Conservation (phyloP, 2,888 invertebrate genomes). For the Lasioglossum zephyrum region DNA sequence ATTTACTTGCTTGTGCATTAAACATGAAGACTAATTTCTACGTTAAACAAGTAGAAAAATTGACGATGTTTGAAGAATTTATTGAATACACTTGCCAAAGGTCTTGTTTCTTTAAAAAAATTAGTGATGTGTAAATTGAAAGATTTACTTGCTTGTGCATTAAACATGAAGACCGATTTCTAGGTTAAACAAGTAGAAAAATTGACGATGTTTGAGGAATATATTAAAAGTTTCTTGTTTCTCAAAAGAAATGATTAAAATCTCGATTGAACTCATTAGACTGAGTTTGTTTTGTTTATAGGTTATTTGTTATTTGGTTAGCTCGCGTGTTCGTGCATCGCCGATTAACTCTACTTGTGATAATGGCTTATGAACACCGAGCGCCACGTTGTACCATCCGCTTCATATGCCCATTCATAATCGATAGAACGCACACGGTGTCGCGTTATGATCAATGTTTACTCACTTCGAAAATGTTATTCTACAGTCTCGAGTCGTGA, state of each 20-base stretch:
- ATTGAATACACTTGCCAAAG: not conserved
- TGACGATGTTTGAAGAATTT: not conserved
- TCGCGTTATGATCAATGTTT: not conserved
- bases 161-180: not conserved
- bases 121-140: not conserved
- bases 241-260: not conserved
- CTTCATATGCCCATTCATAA: not conserved
- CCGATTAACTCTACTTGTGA: slow-evolving; percentile 1
- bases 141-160: no score
- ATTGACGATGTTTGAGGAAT: not conserved
- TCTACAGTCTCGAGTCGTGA: not conserved
- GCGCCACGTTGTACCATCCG: not conserved
- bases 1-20: not conserved
- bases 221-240: not conserved
- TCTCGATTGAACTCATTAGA: no score
- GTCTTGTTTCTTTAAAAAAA: no score
- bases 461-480: not conserved
- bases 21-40: not conserved
- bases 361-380: not conserved
- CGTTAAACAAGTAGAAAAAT: not conserved
- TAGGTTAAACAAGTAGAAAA: not conserved
- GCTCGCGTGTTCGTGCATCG: not conserved
- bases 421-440: not conserved
- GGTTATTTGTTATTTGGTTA: not conserved
- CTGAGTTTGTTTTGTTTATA: not conserved